These are phyloP conservation scores for Aporophyla lueneburgensis DNA, from an alignment of 2,888 invertebrate genomes.

Conservation along the genomic window DNA sequence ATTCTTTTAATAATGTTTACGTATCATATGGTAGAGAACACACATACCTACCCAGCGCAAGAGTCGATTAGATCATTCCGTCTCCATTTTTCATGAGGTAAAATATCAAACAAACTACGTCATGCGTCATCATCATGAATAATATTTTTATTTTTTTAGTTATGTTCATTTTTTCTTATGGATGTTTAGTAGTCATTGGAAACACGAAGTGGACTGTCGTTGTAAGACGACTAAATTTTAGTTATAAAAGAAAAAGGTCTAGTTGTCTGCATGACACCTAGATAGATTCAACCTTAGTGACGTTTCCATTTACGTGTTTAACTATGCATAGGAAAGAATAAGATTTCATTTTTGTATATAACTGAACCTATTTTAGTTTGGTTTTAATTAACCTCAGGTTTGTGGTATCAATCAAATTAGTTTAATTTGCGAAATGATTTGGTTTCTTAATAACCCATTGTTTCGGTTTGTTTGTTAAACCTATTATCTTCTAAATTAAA, in stretches of 20 bases:
- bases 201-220: too few relatives aligned
- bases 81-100: too few relatives aligned
- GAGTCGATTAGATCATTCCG: too few relatives aligned
- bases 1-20: too few relatives aligned
- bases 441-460: constrained; percentile 49
- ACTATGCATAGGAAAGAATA: neutral
- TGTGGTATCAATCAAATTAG: constrained; percentile 42
- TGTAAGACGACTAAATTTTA: too few relatives aligned
- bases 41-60: too few relatives aligned
- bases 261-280: neutral
- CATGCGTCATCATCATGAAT: too few relatives aligned
- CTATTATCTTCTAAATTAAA: constrained; percentile 48
- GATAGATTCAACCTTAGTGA: neutral
- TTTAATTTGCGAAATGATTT: constrained; percentile 35
- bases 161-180: too few relatives aligned
- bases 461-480: constrained; percentile 29
- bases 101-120: too few relatives aligned
- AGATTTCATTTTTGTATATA: neutral
- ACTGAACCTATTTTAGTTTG: neutral
- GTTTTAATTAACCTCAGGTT: constrained; percentile 23
- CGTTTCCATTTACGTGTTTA: neutral
- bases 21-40: too few relatives aligned
- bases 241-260: neutral
- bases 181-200: too few relatives aligned
- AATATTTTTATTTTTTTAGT: too few relatives aligned